These are phyloP conservation scores for Iphiclides podalirius DNA, from an alignment of 2,888 invertebrate species.

Conservation along the genomic window DNA sequence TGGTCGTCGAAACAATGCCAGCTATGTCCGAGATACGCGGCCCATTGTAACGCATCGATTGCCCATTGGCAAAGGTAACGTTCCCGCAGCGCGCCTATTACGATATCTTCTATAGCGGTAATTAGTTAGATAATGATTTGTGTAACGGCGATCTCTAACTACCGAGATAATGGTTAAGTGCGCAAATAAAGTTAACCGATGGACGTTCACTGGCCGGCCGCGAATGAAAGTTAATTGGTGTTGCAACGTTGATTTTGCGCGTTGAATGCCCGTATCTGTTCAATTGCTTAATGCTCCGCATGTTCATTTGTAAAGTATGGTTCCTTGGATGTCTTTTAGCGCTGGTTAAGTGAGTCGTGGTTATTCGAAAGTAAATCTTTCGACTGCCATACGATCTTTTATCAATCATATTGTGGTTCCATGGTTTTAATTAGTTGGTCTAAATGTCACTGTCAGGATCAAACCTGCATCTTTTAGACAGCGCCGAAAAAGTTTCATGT, in stretches of 20 bases:
- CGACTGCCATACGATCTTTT: no score
- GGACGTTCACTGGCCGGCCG: not conserved
- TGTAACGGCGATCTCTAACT: constrained; percentile 30
- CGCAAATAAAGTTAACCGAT: constrained; percentile 16
- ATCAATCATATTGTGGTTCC: no score
- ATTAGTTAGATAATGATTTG: constrained; percentile 30
- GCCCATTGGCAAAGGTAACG: not conserved
- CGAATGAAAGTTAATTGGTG: constrained; percentile 2
- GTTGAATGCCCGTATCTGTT: not conserved
- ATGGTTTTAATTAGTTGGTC: no score
- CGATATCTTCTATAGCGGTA: constrained; percentile 39
- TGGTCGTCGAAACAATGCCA: constrained; percentile 50
- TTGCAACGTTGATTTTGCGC: not conserved
- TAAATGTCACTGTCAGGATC: no score
- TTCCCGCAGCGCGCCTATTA: constrained; percentile 35
- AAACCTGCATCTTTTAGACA: no score
- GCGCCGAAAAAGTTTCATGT: no score
- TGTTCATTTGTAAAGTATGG: not conserved
- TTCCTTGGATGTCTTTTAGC: not conserved
- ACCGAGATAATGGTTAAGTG: constrained; percentile 21
- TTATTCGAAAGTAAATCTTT: no score
- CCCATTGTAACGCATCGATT: constrained; percentile 39
- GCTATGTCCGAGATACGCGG: constrained; percentile 49
- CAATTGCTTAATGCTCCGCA: not conserved
- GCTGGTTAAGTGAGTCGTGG: not conserved